phyloP scores from a whole-genome alignment of 2,113 vertebrate species.

The zebrafish (Danio rerio) region GRCz12tu NC_133186.1:19624501-19625000 shows the following conservation, averaged over 20 bases:
- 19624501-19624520: too few species aligned
- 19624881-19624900: background rate
- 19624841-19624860: background rate
- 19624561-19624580: background rate
- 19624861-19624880: background rate
- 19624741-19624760: background rate
- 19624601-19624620: background rate
- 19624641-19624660: background rate
- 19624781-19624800: background rate
- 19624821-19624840: conserved; percentile 9
- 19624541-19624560: too few species aligned
- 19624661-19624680: background rate
- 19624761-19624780: background rate
- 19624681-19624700: background rate
- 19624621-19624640: background rate
- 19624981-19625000: too few species aligned
- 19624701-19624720: background rate
- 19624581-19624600: background rate
- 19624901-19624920: background rate
- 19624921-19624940: background rate
- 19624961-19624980: background rate
- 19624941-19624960: background rate
- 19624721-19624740: background rate
- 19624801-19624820: conserved; percentile 8
- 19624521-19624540: too few species aligned